A percentile compares a stretch with the other conserved stretches of the same genome.
phyloP scores from a whole-genome alignment of 2,113 vertebrate species.

The Pyxicephalus adspersus region DNA sequence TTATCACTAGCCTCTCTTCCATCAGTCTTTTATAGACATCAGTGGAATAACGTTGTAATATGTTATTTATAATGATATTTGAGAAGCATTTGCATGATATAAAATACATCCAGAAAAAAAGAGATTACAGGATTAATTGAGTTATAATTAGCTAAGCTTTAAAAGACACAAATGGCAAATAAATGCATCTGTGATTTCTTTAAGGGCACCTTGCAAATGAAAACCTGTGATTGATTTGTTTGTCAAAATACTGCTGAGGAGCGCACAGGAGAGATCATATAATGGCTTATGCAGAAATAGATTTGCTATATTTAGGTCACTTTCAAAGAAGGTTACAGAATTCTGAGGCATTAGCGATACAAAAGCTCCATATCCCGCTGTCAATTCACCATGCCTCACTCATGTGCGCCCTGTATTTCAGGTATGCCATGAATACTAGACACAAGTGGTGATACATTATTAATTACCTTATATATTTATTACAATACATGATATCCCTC shows the following conservation, averaged over 20 bases:
- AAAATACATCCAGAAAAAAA: background rate
- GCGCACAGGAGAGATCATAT: conserved; percentile 47
- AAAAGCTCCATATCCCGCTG: conserved; percentile 30
- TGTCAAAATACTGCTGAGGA: conserved; percentile 54
- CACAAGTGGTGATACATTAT: conserved; percentile 12
- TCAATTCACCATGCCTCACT: background rate
- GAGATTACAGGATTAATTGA: conserved; percentile 6
- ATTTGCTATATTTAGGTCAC: conserved; percentile 58
- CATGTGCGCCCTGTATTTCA: background rate
- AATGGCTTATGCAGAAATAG: conserved; percentile 54
- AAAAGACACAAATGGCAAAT: conserved; percentile 19
- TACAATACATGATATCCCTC: background rate
- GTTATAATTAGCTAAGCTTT: conserved; percentile 21
- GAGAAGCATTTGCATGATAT: background rate
- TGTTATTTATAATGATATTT: too few species aligned
- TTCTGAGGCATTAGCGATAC: conserved; percentile 36
- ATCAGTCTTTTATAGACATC: too few species aligned
- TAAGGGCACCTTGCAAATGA: conserved; percentile 54
- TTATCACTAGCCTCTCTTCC: too few species aligned
- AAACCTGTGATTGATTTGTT: conserved; percentile 56
- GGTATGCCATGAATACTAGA: conserved; percentile 12
- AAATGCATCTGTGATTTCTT: conserved; percentile 3
- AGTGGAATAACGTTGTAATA: too few species aligned
- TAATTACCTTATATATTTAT: conserved; percentile 14
- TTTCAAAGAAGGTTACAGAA: conserved; percentile 54